phyloP scores from a whole-genome alignment of 2,113 vertebrate genomes.

The Microcebus tavaratra region DNA sequence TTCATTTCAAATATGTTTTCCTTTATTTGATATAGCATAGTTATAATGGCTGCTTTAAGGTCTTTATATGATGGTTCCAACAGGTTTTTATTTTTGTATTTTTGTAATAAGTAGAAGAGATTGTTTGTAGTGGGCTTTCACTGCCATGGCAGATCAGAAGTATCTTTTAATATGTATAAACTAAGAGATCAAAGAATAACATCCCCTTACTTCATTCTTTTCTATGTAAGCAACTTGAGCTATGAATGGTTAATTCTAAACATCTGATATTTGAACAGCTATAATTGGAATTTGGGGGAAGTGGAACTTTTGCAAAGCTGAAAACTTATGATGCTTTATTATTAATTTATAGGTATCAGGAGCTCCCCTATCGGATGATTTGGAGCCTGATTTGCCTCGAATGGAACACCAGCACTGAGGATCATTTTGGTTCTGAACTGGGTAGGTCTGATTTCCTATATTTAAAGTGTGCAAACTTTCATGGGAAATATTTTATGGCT shows the following conservation, averaged over 20 bases:
- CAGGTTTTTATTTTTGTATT: background rate
- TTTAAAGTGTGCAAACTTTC: background rate
- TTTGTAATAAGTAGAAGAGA: background rate
- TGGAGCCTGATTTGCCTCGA: constrained; percentile 78
- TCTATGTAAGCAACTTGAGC: background rate
- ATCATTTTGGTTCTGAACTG: background rate
- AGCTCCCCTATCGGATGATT: constrained; percentile 63
- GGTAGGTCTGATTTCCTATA: constrained; percentile 60
- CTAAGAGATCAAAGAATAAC: background rate
- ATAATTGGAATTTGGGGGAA: background rate
- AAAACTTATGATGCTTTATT: background rate
- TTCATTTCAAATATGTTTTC: background rate
- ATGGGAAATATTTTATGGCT: background rate
- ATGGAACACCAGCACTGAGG: constrained; percentile 76
- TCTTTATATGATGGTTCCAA: background rate
- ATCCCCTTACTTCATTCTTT: background rate
- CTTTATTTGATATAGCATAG: background rate
- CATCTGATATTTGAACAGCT: background rate
- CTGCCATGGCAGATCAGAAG: background rate
- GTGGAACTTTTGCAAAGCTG: background rate
- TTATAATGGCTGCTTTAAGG: background rate
- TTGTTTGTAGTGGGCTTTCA: background rate
- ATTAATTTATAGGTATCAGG: constrained; percentile 75
- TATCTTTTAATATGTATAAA: background rate
- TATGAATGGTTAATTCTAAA: background rate